phyloP scores from a whole-genome alignment of 2,888 invertebrate genomes.

The Dynastes maya region DNA sequence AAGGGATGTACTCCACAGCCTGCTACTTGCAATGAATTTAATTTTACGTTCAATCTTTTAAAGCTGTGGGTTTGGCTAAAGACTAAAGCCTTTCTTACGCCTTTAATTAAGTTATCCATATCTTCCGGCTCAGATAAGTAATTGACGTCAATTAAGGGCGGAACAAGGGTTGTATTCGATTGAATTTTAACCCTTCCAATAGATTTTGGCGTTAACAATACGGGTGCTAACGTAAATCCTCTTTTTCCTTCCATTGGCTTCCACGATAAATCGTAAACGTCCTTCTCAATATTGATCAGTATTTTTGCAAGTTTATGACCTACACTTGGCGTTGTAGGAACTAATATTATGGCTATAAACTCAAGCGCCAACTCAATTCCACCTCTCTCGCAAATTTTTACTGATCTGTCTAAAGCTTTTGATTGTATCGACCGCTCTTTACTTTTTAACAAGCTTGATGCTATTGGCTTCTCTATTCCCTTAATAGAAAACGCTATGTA shows the following conservation, averaged over 20 bases:
- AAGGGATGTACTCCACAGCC: conserved; percentile 71
- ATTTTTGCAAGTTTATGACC: conserved; percentile 62
- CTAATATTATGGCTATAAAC: conserved; percentile 47
- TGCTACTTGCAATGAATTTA: conserved; percentile 65
- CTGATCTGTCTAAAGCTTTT: too few relatives aligned
- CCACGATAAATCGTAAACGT: conserved; percentile 74
- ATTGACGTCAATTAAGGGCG: conserved; percentile 83
- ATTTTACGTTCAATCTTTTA: conserved; percentile 69
- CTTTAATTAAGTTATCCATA: conserved; percentile 65
- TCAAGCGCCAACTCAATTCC: too few relatives aligned
- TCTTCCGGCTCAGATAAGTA: conserved; percentile 78
- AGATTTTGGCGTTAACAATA: conserved; percentile 81
- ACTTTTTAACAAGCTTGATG: too few relatives aligned
- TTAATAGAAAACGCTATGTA: too few relatives aligned
- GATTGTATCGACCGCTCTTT: too few relatives aligned
- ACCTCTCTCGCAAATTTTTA: too few relatives aligned
- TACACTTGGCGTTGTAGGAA: conserved; percentile 60
- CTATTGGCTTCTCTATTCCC: too few relatives aligned
- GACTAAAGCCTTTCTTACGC: conserved; percentile 70
- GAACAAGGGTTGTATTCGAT: conserved; percentile 80
- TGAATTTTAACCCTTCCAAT: conserved; percentile 79
- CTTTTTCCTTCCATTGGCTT: conserved; percentile 71
- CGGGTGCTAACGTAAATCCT: conserved; percentile 61
- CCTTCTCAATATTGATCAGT: conserved; percentile 74
- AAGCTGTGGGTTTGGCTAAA: conserved; percentile 71